phyloP scores from a whole-genome alignment of 1,140 invertebrate genomes.

The Drosophila sp. region DNA sequence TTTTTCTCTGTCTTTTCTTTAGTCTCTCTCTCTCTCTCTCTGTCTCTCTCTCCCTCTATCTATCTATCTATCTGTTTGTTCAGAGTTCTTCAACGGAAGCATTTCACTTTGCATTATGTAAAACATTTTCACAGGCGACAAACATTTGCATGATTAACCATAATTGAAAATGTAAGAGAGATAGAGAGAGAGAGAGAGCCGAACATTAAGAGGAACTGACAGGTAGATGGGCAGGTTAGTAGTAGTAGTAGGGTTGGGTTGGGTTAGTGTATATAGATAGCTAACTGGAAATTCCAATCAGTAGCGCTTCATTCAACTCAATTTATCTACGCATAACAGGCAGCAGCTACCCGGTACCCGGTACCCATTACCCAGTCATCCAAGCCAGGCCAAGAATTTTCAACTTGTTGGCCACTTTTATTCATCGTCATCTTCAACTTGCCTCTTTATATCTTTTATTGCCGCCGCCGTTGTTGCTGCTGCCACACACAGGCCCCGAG shows the following conservation, averaged over 20 bases:
- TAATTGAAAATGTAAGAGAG: slow-evolving; percentile 75
- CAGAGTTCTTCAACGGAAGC: slow-evolving; percentile 48
- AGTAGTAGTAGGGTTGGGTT: background rate
- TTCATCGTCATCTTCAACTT: slow-evolving; percentile 43
- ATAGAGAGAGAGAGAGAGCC: background rate
- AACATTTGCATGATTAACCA: slow-evolving; percentile 81
- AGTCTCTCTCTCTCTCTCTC: background rate
- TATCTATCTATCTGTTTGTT: slow-evolving; percentile 7
- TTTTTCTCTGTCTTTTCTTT: background rate
- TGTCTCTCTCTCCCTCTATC: background rate
- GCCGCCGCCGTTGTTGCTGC: background rate
- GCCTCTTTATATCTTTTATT: slow-evolving; percentile 4
- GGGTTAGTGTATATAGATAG: slow-evolving; percentile 15
- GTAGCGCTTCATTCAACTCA: slow-evolving; percentile 69
- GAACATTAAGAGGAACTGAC: slow-evolving; percentile 36
- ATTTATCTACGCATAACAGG: slow-evolving; percentile 74
- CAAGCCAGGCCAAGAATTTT: slow-evolving; percentile 29
- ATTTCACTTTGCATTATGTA: slow-evolving; percentile 81
- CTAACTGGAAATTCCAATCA: slow-evolving; percentile 60
- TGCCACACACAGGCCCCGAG: background rate
- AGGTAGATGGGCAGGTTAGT: slow-evolving; percentile 15
- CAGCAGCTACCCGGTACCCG: slow-evolving; percentile 18
- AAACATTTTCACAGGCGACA: slow-evolving; percentile 78
- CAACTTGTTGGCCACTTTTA: slow-evolving; percentile 35
- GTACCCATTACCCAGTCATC: background rate